Conservation (phyloP, 2,113 vertebrate species). For the Rafetus swinhoei region DNA sequence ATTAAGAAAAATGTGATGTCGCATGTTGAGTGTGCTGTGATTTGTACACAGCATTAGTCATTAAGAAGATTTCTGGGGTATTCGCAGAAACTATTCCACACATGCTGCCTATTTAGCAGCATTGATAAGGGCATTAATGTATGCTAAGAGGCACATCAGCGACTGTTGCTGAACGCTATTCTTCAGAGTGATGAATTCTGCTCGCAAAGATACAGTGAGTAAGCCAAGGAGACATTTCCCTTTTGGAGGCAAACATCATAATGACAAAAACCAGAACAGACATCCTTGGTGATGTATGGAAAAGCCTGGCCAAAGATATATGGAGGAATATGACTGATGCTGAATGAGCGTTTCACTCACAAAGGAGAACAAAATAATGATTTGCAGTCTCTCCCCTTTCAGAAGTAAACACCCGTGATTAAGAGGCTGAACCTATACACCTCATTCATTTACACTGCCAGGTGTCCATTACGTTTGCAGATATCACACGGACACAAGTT, state of each 20-base stretch:
- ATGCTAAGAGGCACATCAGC: not conserved
- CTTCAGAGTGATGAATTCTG: not conserved
- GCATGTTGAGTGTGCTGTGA: conserved; percentile 22
- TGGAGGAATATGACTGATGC: not conserved
- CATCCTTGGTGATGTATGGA: not conserved
- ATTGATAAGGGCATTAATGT: not conserved
- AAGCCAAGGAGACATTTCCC: not conserved
- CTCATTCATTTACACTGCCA: conserved; percentile 67
- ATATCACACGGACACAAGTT: conserved; percentile 56
- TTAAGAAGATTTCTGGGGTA: not conserved
- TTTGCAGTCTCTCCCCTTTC: conserved; percentile 37
- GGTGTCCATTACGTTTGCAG: conserved; percentile 73
- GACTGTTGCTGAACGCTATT: not conserved
- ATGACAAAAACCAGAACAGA: not conserved
- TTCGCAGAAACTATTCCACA: not conserved
- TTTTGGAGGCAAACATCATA: not conserved
- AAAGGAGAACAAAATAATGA: not conserved
- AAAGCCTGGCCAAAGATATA: not conserved
- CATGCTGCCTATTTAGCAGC: not conserved
- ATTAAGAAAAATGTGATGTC: not conserved
- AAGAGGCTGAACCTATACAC: conserved; percentile 57
- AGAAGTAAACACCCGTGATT: conserved; percentile 55
- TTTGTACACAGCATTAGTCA: conserved; percentile 24
- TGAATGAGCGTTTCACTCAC: not conserved
- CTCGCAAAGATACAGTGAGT: not conserved